Base-by-base conservation (phyloP, 2,113 vertebrate species). In the Triplophysa rosa region DNA sequence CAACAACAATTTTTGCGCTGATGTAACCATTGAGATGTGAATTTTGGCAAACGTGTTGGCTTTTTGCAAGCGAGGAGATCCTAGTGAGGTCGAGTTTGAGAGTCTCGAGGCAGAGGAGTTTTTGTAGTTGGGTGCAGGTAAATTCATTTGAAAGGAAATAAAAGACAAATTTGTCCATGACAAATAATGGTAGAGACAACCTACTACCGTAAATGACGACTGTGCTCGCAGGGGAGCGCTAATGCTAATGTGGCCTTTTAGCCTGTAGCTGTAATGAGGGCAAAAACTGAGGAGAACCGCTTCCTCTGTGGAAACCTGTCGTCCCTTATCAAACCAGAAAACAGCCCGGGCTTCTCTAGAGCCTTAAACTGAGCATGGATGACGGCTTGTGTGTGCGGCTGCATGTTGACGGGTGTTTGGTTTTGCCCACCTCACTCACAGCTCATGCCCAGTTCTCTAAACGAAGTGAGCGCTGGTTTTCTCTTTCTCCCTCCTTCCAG, bases 281-380 rank as follows among this genome's bases (percentile, higher is more conserved):
- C 49, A 56, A 1, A 56, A 71, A 21, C 49, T 0, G 68, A 33
- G 24, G 67, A n/a, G 49, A 54, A 29, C 2, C 40, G 29, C 54
- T 59, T 40, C n/a, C n/a, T 42, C n/a, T 40, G 13, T 2, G n/a
- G 17, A 42, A 10, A 59, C 33, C 33, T 33, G 17, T 59, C 54
- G 26, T 72, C 13, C 29, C 70, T 59, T n/a, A 24, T 21, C 12
- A 59, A 72, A 42, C 9, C 42, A 59, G 70, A 72, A 72, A 72
- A 59, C 69, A 72, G 70, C 54, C 54, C 70, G 16, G 69, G 54
- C 69, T 59, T 61, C 70, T 72, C 70, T 61, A 72, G 70, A 72
- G 54, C 33, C 33, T 17, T 4, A 42, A 37, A 61, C 70, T 72
- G 70, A 59, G 70, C 70, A 72, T 72, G 54, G 8, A 21, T 58